Percentiles rank a stretch among this genome's conserved stretches.
These are phyloP conservation scores for Malachius bipustulatus DNA, from an alignment of 2,888 invertebrate species.

Conservation along the genomic window DNA sequence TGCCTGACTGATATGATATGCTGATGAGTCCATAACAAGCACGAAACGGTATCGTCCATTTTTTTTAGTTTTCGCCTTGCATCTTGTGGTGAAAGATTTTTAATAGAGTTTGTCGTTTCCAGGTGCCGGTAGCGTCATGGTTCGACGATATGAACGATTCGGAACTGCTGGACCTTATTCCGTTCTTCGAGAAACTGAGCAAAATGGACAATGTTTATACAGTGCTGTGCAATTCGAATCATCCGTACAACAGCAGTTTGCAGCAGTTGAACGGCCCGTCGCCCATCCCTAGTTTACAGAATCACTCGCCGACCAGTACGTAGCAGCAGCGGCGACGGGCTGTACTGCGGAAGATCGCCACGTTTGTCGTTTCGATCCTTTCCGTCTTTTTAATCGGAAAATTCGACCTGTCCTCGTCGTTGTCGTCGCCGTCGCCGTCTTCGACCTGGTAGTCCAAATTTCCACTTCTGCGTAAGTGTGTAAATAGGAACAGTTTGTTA, in stretches of 20 bases:
- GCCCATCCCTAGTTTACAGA: conserved; percentile 20
- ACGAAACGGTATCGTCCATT: no score
- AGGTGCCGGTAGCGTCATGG: conserved; percentile 99
- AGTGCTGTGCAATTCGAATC: conserved; percentile 85
- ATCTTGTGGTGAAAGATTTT: conserved; percentile 3
- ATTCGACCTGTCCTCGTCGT: conserved; percentile 18
- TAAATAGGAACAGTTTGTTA: no score
- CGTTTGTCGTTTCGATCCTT: conserved; percentile 20
- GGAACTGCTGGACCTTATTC: conserved; percentile 92
- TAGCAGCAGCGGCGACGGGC: conserved; percentile 25
- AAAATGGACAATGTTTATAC: conserved; percentile 95
- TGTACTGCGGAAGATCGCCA: conserved; percentile 11
- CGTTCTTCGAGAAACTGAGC: conserved; percentile 94
- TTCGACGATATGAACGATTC: conserved; percentile 98
- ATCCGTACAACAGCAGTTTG: conserved; percentile 53
- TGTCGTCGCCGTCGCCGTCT: no score
- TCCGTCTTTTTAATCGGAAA: conserved; percentile 24
- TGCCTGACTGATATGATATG: no score
- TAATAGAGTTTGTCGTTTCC: conserved; percentile 23
- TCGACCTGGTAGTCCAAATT: conserved; percentile 2
- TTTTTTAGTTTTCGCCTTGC: conserved; percentile 4
- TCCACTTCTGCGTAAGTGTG: no score
- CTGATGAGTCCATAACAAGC: no score
- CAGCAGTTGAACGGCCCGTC: conserved; percentile 27
- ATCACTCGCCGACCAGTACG: conserved; percentile 28